Evolutionary conservation across 1,140 invertebrate genomes (phyloP).

Genomic region (Ceratosolen fusciceps): DNA sequence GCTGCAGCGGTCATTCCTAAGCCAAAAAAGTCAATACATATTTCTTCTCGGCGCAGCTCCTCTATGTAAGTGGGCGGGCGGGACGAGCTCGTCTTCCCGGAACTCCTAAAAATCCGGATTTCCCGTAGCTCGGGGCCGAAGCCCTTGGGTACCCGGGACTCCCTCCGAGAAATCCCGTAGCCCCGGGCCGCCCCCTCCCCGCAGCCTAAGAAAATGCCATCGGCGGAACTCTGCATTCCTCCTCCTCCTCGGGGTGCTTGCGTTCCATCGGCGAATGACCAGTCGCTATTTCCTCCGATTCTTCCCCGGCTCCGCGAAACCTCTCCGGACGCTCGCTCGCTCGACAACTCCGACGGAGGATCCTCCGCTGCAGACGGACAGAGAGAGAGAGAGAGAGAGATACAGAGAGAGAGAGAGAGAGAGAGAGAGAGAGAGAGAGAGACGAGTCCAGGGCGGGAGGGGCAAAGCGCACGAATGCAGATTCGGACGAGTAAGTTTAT

Average conservation of each 20-base stretch:
- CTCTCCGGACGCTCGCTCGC: constrained; percentile 5
- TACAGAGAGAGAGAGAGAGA: not conserved
- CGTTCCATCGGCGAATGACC: constrained; percentile 28
- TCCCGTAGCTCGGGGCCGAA: not conserved
- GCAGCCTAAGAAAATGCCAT: constrained; percentile 18
- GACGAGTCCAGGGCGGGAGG: constrained; percentile 25
- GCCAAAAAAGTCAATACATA: not conserved
- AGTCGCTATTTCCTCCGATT: constrained; percentile 2
- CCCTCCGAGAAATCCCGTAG: constrained; percentile 41
- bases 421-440: not conserved
- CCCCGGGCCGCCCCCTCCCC: constrained; percentile 2
- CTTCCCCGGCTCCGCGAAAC: constrained; percentile 7
- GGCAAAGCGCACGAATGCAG: constrained; percentile 55
- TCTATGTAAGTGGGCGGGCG: not conserved
- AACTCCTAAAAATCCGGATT: constrained; percentile 11
- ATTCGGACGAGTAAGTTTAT: constrained; percentile 66
- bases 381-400: not conserved
- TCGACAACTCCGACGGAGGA: constrained; percentile 25
- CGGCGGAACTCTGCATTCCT: constrained; percentile 26
- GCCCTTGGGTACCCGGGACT: constrained; percentile 28
- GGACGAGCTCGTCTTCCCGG: not conserved
- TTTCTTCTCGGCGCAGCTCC: not conserved
- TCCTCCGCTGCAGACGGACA: no score
- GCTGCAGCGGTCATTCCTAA: not conserved
- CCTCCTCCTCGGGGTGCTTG: constrained; percentile 10